phyloP scores from a whole-genome alignment of 92 coral and sea anemone species.

The Bergia sp. region DNA sequence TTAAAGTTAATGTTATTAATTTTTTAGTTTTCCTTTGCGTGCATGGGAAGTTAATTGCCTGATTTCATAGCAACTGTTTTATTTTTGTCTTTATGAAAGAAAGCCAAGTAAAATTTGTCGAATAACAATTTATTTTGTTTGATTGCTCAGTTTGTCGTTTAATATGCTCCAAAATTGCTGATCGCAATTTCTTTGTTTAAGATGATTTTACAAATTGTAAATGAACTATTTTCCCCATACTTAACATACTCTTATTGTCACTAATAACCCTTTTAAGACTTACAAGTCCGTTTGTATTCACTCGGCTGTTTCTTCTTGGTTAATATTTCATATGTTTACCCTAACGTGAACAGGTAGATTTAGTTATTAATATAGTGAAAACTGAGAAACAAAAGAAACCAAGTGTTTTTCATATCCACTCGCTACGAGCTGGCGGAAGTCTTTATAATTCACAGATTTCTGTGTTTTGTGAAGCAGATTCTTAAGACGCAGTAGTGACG shows the following conservation, averaged over 20 bases:
- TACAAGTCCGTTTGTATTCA: background rate
- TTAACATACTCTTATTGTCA: background rate
- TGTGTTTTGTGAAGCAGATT: no score
- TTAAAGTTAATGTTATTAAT: no score
- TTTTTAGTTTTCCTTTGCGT: background rate
- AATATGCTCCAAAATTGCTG: background rate
- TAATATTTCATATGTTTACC: conserved; percentile 20
- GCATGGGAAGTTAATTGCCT: background rate
- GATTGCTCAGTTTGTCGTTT: background rate
- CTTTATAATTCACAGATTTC: no score
- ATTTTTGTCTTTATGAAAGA: background rate
- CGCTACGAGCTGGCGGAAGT: background rate
- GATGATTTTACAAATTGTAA: background rate
- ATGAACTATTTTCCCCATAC: background rate
- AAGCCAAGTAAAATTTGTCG: background rate
- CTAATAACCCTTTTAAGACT: background rate
- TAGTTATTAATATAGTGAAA: conserved; percentile 18
- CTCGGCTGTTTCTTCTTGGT: background rate
- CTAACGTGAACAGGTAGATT: conserved; percentile 6
- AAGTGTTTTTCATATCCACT: background rate
- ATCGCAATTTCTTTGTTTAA: background rate
- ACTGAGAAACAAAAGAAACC: background rate
- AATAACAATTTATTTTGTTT: background rate
- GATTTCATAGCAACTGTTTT: no score
- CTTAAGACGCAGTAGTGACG: background rate